Evolutionary conservation across 2,888 invertebrate species (phyloP), one percentile per base, ranked within the genome.

Genomic region (Amblyjoppa fuscipennis): DNA sequence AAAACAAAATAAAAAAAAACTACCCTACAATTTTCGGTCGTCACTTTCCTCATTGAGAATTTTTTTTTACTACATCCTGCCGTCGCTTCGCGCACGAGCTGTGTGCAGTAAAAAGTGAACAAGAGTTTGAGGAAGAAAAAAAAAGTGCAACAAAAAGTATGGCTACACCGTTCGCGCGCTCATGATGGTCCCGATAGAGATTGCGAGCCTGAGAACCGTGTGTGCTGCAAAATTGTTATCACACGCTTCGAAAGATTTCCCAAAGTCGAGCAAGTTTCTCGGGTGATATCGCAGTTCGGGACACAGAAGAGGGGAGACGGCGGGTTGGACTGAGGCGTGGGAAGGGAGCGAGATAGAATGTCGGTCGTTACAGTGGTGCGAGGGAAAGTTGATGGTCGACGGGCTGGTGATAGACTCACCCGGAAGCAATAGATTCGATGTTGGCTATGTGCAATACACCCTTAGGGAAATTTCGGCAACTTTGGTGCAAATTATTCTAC

Each of bases 181-280:
- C 31, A 28, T 6, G 31, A 69, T 80, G 25, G 61, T 69, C 45
- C 38, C 61, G 61, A 75, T 73, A 77, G 59, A 85, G 83, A 85
- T 82, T 76, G 56, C 61, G 56, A 59, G 41, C 45, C 45, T 25
- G 73, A 73, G 66, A 64, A 66, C 71, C 28, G 45, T 73, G 68
- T 77, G 80, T 80, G 73, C 66, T 31, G 68, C 53, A 31, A 79
- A 77, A 83, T 80, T 85, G 83, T 83, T 85, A 85, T 85, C 80
- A 82, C 85, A 56, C 70, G 71, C 53, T 80, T 83, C 76, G 74
- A 73, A 68, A 85, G 83, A 80, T 83, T 83, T 73, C 64, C 53
- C 56, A 41, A 25, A 64, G 11, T 56, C 5, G 31, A 6, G 20
- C n/a, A 59, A 59, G 76, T 61, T 61, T 34, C 61, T 16, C 13